phyloP scores from a whole-genome alignment of 35 echinoderm and acorn worm species.

The Hemicentrotus pulcherrimus region DNA sequence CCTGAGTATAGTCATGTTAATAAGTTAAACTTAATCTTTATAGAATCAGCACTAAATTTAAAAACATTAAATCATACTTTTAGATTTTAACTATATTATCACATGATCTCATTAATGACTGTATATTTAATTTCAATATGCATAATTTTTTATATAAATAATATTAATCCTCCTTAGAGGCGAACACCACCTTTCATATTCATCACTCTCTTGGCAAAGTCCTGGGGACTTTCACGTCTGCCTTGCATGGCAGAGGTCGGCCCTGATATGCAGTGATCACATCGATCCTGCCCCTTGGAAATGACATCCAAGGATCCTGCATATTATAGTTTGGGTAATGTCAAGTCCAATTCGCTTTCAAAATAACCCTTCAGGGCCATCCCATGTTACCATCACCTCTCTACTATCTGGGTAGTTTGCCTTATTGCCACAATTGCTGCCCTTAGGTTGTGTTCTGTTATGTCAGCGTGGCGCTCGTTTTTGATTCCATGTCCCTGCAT shows the following conservation, averaged over 20 bases:
- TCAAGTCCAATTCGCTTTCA: slow-evolving; percentile 38
- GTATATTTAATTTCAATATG: no score
- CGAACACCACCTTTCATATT: slow-evolving; percentile 65
- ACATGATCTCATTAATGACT: no score
- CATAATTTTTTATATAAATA: no score
- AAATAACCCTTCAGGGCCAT: slow-evolving; percentile 38
- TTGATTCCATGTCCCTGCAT: not conserved
- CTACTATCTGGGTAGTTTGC: not conserved
- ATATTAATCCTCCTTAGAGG: slow-evolving; percentile 56
- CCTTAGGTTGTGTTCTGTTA: not conserved
- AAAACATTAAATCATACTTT: no score
- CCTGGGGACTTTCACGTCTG: slow-evolving; percentile 50
- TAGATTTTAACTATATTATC: no score
- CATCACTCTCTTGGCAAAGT: slow-evolving; percentile 59
- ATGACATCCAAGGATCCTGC: slow-evolving; percentile 51
- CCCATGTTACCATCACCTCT: not conserved
- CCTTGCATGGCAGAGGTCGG: slow-evolving; percentile 27
- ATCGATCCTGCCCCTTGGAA: slow-evolving; percentile 55
- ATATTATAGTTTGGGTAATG: slow-evolving; percentile 12
- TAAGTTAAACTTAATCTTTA: no score
- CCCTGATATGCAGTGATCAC: slow-evolving; percentile 55
- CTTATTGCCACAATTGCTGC: not conserved
- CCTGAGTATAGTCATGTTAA: no score
- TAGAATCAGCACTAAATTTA: no score
- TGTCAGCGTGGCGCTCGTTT: not conserved